Evolutionary conservation across 2,113 vertebrate species (phyloP).

Genomic region (Antechinus stuartii): DNA sequence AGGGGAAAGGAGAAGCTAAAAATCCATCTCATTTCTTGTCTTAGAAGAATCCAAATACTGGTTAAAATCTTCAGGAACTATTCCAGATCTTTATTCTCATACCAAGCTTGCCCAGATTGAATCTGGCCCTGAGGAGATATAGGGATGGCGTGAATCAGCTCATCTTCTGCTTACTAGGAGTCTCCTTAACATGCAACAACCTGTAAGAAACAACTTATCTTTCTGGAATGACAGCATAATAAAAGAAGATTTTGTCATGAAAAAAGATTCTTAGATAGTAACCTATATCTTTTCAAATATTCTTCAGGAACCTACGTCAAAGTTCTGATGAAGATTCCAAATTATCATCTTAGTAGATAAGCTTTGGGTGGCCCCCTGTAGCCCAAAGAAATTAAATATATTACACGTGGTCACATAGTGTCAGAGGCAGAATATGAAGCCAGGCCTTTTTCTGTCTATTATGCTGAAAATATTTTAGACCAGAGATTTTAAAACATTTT

Average conservation of each 20-base stretch:
- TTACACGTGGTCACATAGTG: background rate
- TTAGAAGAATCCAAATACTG: background rate
- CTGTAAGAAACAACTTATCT: background rate
- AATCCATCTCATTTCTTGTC: background rate
- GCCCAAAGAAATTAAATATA: background rate
- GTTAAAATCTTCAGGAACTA: background rate
- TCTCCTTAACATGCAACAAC: background rate
- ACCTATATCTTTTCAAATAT: background rate
- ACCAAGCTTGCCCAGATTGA: background rate
- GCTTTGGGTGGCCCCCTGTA: background rate
- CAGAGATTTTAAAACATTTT: background rate
- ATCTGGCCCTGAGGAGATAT: background rate
- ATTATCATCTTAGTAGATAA: background rate
- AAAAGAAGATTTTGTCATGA: background rate
- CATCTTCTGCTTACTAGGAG: background rate
- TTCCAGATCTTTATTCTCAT: background rate
- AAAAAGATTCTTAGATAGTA: conserved; percentile 1
- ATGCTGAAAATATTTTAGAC: background rate
- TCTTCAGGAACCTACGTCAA: background rate
- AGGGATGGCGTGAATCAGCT: background rate
- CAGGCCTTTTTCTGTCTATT: background rate
- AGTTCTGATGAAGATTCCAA: background rate
- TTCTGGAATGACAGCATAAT: background rate
- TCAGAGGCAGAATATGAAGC: background rate
- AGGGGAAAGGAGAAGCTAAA: background rate